These are phyloP conservation scores for Microctonus hyperodae DNA, from an alignment of 2,888 invertebrate species.

Conservation along the genomic window DNA sequence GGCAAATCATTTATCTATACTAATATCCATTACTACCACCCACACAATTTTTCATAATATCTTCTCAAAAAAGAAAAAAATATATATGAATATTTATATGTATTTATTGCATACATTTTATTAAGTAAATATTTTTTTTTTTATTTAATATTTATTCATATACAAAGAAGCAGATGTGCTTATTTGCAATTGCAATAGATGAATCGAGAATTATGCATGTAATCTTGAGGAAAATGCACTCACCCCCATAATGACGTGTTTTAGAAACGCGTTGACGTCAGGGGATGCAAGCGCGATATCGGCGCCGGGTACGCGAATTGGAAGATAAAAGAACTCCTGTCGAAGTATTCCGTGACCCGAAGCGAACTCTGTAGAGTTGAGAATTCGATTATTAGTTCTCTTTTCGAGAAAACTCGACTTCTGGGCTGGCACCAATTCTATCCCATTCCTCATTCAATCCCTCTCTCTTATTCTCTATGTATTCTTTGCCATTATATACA, in stretches of 20 bases:
- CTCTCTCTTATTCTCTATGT: neutral
- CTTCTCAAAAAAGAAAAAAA: neutral
- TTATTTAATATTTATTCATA: too few species aligned
- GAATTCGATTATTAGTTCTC: slow-evolving; percentile 51
- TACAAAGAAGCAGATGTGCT: slow-evolving; percentile 34
- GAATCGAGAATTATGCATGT: slow-evolving; percentile 28
- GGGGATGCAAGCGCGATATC: slow-evolving; percentile 14
- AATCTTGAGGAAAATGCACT: slow-evolving; percentile 28
- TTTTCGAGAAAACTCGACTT: slow-evolving; percentile 38
- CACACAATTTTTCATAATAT: slow-evolving; percentile 1
- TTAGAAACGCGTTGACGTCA: neutral
- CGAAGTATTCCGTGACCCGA: slow-evolving; percentile 37
- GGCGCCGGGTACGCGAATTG: slow-evolving; percentile 23
- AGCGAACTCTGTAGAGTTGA: slow-evolving; percentile 34
- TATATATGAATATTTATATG: too few species aligned
- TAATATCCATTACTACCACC: slow-evolving; percentile 3
- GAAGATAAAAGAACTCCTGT: slow-evolving; percentile 29
- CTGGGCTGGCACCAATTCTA: slow-evolving; percentile 9
- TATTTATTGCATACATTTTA: too few species aligned
- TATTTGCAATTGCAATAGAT: slow-evolving; percentile 8
- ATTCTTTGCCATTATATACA: slow-evolving; percentile 4
- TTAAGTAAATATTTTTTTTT: neutral
- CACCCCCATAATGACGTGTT: neutral
- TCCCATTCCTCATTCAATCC: neutral
- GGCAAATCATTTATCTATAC: slow-evolving; percentile 3